Percentiles rank a stretch among this genome's conserved stretches.
phyloP scores from a whole-genome alignment of 2,888 invertebrate species.

The Polia nebulosa region DNA sequence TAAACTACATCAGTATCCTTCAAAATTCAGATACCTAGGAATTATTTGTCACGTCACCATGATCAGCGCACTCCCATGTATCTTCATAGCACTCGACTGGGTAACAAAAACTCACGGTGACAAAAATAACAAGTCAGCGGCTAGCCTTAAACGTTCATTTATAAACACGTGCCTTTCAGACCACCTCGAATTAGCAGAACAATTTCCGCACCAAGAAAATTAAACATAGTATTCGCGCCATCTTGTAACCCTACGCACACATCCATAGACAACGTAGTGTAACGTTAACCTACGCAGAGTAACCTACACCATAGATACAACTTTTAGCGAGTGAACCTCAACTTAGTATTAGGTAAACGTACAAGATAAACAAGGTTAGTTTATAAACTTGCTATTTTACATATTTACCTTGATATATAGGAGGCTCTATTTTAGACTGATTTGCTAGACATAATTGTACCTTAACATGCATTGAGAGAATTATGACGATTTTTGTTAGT shows the following conservation, averaged over 20 bases:
- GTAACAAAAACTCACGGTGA: too few species aligned
- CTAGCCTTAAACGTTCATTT: not conserved
- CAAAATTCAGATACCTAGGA: too few species aligned
- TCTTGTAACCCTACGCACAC: constrained; percentile 34
- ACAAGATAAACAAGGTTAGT: constrained; percentile 66
- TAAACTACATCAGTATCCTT: too few species aligned
- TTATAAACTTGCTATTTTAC: constrained; percentile 59
- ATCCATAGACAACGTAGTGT: constrained; percentile 1
- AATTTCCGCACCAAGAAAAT: constrained; percentile 2
- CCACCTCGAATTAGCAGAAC: not conserved
- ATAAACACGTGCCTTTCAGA: not conserved
- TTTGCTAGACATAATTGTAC: constrained; percentile 19
- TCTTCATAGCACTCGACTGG: too few species aligned
- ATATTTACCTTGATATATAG: constrained; percentile 56
- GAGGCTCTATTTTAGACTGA: constrained; percentile 26
- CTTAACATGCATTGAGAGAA: constrained; percentile 4
- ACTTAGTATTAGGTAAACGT: constrained; percentile 57
- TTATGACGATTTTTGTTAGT: too few species aligned
- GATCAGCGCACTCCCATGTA: too few species aligned
- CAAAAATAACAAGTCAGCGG: too few species aligned
- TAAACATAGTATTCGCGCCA: constrained; percentile 10
- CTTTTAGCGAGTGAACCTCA: constrained; percentile 59
- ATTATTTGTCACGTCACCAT: too few species aligned
- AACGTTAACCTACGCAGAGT: constrained; percentile 31
- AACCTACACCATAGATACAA: constrained; percentile 44